Conservation (phyloP, 1,140 invertebrate species). For the Gonatopus flavifemur region DNA sequence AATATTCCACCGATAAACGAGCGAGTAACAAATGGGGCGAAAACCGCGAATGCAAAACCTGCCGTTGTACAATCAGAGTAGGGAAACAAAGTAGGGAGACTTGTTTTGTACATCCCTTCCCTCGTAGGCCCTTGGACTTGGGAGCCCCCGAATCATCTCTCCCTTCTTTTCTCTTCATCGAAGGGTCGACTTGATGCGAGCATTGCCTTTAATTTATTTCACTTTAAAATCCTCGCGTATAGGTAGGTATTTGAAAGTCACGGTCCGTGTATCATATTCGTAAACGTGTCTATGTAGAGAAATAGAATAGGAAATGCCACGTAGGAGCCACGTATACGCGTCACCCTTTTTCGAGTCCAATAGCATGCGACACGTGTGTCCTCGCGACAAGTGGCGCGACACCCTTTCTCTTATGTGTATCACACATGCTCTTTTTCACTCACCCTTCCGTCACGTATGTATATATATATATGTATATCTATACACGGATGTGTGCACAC, state of each 20-base stretch:
- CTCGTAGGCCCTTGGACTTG: no score
- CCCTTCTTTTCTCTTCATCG: no score
- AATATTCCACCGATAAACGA: no score
- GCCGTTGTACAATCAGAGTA: no score
- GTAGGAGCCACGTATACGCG: constrained; percentile 17
- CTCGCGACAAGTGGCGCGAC: constrained; percentile 53
- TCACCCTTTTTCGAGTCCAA: constrained; percentile 43
- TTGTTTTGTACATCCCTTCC: no score
- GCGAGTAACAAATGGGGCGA: no score
- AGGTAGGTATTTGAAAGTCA: constrained; percentile 30
- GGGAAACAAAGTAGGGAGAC: no score
- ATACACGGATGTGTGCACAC: constrained; percentile 13
- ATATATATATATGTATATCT: no score
- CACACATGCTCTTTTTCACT: constrained; percentile 19
- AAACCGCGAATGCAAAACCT: background rate
- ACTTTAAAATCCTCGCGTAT: constrained; percentile 49
- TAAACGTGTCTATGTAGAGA: constrained; percentile 1
- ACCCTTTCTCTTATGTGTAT: constrained; percentile 25
- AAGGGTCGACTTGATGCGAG: no score
- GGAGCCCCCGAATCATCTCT: no score
- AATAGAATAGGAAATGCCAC: constrained; percentile 21
- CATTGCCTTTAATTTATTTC: constrained; percentile 49
- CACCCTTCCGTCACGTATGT: constrained; percentile 2
- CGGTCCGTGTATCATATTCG: constrained; percentile 9
- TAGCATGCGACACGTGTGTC: constrained; percentile 51